Evolutionary conservation across 2,888 invertebrate genomes (phyloP), one percentile per base, ranked within the genome.

Genomic region (Brachyptera risi): DNA sequence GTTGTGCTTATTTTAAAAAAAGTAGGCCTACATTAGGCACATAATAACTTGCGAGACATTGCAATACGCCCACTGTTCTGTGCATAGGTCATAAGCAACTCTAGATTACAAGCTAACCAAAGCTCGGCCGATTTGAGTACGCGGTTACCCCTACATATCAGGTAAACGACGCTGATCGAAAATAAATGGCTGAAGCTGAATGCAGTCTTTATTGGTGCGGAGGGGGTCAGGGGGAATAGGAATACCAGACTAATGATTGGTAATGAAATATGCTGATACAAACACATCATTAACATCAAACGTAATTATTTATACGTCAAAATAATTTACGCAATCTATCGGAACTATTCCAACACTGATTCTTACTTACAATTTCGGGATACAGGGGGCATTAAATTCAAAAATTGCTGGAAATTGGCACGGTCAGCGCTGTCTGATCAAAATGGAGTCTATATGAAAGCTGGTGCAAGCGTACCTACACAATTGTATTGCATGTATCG

Each of bases 361-460:
- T 65, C 65, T 62, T 66, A 67, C 67, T 67, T 67, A 67, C 67
- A 62, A 63, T 62, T 65, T 66, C 63, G 60, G 76, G 77, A 78
- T 76, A 78, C 78, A 83, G 83, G 83, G 83, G 83, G 83, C 83
- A 83, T 83, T 81, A 77, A 76, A 79, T 77, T 79, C 79, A 79
- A 80, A 83, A 82, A 82, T 81, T 82, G 80, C 82, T 75, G 75
- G 77, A 80, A 82, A 81, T 83, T 80, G 82, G 82, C 83, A 83
- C 82, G 76, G 82, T 79, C 80, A 82, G 83, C 83, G 83, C 83
- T 83, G 83, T 79, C 81, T n/a, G n/a, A 81, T 82, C 82, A 82
- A 80, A 77, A 79, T 79, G 79, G 78, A 76, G 76, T 73, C 71
- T 72, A 61, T 65, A 67, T 65, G 62, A 68, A 70, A 69, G 71